phyloP scores from a whole-genome alignment of 2,888 invertebrate genomes.

The Drosophila neoperkinsi region DNA sequence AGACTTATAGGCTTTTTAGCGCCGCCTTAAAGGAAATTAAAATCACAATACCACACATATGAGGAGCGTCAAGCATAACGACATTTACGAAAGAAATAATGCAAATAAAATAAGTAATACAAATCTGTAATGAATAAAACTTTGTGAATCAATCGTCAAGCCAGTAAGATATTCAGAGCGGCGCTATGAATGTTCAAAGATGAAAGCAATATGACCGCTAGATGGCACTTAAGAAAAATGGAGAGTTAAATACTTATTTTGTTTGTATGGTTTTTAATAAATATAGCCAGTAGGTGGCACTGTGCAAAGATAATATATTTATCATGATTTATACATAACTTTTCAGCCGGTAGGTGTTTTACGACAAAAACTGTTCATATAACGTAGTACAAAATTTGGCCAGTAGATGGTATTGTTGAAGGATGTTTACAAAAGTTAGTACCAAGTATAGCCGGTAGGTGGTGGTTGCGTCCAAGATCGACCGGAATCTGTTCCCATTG shows the following conservation, averaged over 20 bases:
- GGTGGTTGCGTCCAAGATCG: too few species aligned
- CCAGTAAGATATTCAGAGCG: not conserved
- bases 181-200: not conserved
- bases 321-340: not conserved
- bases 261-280: not conserved
- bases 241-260: not conserved
- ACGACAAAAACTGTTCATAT: not conserved
- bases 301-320: not conserved
- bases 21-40: not conserved
- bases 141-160: not conserved
- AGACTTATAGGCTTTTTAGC: too few species aligned
- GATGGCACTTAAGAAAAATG: not conserved
- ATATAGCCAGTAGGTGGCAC: too few species aligned
- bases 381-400: not conserved
- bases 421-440: not conserved
- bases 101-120: accelerated
- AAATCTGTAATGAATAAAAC: not conserved
- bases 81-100: not conserved
- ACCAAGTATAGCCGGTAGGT: not conserved
- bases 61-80: not conserved
- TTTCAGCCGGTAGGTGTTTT: not conserved
- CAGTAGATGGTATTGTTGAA: not conserved
- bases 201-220: not conserved
- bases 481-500: not conserved
- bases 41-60: not conserved